These are phyloP conservation scores for Hypena proboscidalis DNA, from an alignment of 2,888 invertebrate genomes.

Conservation along the genomic window DNA sequence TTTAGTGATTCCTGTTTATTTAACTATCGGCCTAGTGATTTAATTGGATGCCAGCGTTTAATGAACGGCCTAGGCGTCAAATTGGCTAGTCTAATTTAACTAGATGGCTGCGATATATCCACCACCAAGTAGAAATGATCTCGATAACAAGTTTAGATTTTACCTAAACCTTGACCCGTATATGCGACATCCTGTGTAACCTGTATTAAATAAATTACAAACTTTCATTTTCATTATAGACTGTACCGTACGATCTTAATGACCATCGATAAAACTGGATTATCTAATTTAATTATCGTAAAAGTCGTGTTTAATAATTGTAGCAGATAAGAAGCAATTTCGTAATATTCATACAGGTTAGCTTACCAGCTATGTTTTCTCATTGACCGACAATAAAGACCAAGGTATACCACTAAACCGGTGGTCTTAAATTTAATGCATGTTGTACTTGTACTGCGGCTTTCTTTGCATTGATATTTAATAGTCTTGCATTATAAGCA, in stretches of 20 bases:
- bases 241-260: too few species aligned
- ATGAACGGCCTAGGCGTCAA: too few species aligned
- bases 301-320: background rate
- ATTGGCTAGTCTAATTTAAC: too few species aligned
- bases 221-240: constrained; percentile 3
- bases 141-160: too few species aligned
- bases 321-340: constrained; percentile 7
- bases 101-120: too few species aligned
- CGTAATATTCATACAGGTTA: constrained; percentile 23
- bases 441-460: constrained; percentile 15
- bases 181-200: too few species aligned
- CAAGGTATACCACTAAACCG: constrained; percentile 30
- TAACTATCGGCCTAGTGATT: too few species aligned
- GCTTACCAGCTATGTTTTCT: constrained; percentile 20
- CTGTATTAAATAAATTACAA: background rate
- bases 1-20: too few species aligned
- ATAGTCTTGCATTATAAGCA: too few species aligned
- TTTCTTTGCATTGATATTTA: constrained; percentile 24
- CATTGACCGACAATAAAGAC: constrained; percentile 28
- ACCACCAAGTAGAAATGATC: too few species aligned
- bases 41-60: too few species aligned
- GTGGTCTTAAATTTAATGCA: constrained; percentile 15
- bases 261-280: background rate
- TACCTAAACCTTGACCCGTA: too few species aligned
- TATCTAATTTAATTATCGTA: background rate